Conservation (phyloP, 1,140 invertebrate genomes). For the Brachionus asplanchnoidis region DNA sequence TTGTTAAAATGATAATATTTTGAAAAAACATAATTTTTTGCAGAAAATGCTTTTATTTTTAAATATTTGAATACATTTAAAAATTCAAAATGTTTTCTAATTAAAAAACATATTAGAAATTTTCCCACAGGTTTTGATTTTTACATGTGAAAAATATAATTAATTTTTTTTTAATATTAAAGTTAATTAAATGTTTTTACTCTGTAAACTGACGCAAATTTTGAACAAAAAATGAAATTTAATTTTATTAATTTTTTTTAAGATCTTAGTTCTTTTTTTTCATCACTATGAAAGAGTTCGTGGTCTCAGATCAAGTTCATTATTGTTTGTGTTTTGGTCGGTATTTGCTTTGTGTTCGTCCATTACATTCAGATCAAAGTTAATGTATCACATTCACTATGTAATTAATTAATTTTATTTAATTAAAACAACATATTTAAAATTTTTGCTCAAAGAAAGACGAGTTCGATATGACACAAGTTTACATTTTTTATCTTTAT, state of each 20-base stretch:
- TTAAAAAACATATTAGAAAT: too few relatives aligned
- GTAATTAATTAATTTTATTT: background rate
- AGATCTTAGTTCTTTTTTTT: slow-evolving; percentile 29
- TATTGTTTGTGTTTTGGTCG: slow-evolving; percentile 37
- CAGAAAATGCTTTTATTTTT: too few relatives aligned
- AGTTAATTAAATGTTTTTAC: too few relatives aligned
- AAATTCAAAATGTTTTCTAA: too few relatives aligned
- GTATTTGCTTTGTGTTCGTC: slow-evolving; percentile 22
- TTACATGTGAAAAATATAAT: background rate
- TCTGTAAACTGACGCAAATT: too few relatives aligned
- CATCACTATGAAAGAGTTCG: slow-evolving; percentile 24
- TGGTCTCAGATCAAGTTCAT: slow-evolving; percentile 27
- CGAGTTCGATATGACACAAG: background rate
- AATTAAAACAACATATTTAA: background rate
- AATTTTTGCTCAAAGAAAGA: background rate
- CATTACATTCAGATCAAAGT: slow-evolving; percentile 37
- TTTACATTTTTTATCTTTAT: slow-evolving; percentile 29
- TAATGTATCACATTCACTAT: slow-evolving; percentile 40
- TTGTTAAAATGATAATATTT: too few relatives aligned
- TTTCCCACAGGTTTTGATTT: too few relatives aligned
- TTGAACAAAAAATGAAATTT: too few relatives aligned
- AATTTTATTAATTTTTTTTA: background rate
- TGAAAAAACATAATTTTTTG: too few relatives aligned
- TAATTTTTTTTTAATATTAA: background rate
- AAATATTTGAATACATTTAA: too few relatives aligned